These are phyloP conservation scores for Ericerus pela DNA, from an alignment of 1,140 invertebrate species.

Conservation along the genomic window DNA sequence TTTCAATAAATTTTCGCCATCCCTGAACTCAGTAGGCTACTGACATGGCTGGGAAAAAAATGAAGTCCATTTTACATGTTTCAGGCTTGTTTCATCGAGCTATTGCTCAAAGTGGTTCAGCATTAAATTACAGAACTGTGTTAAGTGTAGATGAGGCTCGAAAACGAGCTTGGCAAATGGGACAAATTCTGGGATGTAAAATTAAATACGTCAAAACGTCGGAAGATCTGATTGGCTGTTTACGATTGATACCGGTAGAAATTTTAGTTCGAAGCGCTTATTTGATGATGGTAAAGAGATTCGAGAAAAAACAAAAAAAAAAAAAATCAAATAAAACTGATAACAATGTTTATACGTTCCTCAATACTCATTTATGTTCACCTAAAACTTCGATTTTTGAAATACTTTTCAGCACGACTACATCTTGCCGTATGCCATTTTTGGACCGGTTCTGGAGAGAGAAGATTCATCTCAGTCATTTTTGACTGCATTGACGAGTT, in stretches of 20 bases:
- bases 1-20: too few species aligned
- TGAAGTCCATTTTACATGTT: too few species aligned
- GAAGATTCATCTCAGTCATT: not conserved
- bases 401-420: not conserved
- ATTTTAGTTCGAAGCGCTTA: not conserved
- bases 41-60: too few species aligned
- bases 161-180: not conserved
- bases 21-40: too few species aligned
- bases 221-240: not conserved
- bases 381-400: not conserved
- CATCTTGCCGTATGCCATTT: not conserved
- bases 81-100: conserved; percentile 28
- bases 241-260: not conserved
- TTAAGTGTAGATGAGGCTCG: not conserved
- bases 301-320: not conserved
- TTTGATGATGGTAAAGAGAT: conserved; percentile 1
- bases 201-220: not conserved
- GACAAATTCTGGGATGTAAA: not conserved
- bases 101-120: conserved; percentile 41
- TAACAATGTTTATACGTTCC: not conserved
- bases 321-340: not conserved
- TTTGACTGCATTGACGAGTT: not conserved
- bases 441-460: not conserved
- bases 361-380: not conserved
- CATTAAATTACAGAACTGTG: conserved; percentile 47